A percentile compares a stretch with the other conserved stretches of the same genome.
These are phyloP conservation scores for Erpetoichthys calabaricus DNA, from an alignment of 2,797 vertebrate species.

Conservation along the genomic window DNA sequence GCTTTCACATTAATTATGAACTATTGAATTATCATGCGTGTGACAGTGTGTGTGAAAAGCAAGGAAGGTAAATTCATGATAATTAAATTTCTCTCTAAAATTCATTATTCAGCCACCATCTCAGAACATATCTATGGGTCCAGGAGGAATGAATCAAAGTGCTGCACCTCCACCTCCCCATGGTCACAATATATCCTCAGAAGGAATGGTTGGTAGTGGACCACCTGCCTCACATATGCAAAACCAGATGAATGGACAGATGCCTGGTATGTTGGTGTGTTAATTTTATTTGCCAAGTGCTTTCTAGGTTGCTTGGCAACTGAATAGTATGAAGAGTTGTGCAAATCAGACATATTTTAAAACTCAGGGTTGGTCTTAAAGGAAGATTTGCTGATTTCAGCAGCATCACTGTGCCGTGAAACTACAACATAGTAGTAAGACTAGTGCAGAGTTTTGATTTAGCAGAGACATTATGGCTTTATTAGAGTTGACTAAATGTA, in stretches of 20 bases:
- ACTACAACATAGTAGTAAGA: not conserved
- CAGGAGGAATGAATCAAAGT: conserved; percentile 86
- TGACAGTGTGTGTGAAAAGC: too few species aligned
- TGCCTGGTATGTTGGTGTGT: conserved; percentile 79
- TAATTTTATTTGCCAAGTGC: too few species aligned
- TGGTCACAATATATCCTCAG: conserved; percentile 85
- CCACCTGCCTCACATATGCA: conserved; percentile 93
- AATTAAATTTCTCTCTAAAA: not conserved
- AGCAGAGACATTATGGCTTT: conserved; percentile 61
- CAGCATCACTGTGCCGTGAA: too few species aligned
- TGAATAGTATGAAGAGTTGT: conserved; percentile 16
- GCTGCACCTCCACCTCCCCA: conserved; percentile 82
- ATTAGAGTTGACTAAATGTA: conserved; percentile 66
- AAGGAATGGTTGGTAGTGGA: conserved; percentile 83
- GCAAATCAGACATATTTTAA: not conserved
- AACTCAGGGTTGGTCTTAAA: conserved; percentile 38
- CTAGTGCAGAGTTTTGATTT: conserved; percentile 60
- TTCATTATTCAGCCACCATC: conserved; percentile 71
- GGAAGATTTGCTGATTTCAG: conserved; percentile 18
- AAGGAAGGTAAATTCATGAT: not conserved
- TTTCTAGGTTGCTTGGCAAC: conserved; percentile 79
- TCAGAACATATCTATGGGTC: conserved; percentile 95
- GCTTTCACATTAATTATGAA: too few species aligned
- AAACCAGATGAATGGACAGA: conserved; percentile 99
- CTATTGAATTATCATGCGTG: too few species aligned